Conservation (phyloP, 2,797 vertebrate genomes). For the Bufotes viridis region DNA sequence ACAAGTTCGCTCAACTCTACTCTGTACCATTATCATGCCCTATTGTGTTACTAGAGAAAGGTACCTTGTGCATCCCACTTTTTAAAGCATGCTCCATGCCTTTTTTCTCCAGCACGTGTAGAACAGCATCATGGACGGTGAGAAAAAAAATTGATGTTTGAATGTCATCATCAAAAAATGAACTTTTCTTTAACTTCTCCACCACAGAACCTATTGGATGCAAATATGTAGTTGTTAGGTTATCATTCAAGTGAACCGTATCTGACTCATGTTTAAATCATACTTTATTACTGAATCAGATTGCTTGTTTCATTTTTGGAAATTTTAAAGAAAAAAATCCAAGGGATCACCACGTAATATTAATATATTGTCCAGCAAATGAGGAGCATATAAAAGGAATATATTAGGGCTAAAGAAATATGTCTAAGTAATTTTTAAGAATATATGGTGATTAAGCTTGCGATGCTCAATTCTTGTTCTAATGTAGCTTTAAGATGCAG, state of each 20-base stretch:
- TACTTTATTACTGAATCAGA: not conserved
- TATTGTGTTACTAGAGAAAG: not conserved
- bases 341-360: not conserved
- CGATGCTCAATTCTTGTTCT: too few relatives aligned
- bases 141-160: slow-evolving; percentile 88
- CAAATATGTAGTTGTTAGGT: slow-evolving; percentile 40
- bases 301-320: not conserved
- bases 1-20: too few relatives aligned
- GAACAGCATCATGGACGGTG: slow-evolving; percentile 90
- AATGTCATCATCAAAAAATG: slow-evolving; percentile 93
- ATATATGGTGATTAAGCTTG: too few relatives aligned
- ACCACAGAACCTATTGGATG: slow-evolving; percentile 80
- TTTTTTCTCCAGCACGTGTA: slow-evolving; percentile 82
- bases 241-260: not conserved
- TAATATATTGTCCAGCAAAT: too few relatives aligned
- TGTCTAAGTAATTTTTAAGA: too few relatives aligned
- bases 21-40: not conserved
- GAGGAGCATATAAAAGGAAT: too few relatives aligned
- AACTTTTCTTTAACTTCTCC: slow-evolving; percentile 84
- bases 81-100: slow-evolving; percentile 70
- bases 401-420: too few relatives aligned
- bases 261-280: not conserved
- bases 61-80: slow-evolving; percentile 71
- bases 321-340: not conserved
- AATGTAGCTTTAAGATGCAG: too few relatives aligned